Percentiles rank a stretch among this genome's conserved stretches.
phyloP scores from a whole-genome alignment of 2,888 invertebrate species.

The Diabrotica balteata region DNA sequence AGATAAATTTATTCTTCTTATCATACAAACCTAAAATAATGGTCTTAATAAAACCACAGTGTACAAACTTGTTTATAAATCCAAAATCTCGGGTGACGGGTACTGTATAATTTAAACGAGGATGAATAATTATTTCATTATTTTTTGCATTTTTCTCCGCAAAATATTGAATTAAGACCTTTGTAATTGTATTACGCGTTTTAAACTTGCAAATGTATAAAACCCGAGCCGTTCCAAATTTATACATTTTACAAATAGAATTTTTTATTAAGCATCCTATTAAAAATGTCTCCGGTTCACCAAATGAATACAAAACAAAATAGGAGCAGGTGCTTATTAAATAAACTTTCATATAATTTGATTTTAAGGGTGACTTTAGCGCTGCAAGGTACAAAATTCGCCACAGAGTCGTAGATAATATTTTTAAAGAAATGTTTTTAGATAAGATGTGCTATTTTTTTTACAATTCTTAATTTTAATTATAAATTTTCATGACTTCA shows the following conservation, averaged over 20 bases:
- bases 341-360: constrained; percentile 13
- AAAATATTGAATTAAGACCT: too few relatives aligned
- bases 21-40: too few relatives aligned
- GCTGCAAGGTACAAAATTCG: background rate
- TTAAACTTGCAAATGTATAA: constrained; percentile 4
- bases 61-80: too few relatives aligned
- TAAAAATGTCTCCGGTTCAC: background rate
- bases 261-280: constrained; percentile 1
- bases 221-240: constrained; percentile 2
- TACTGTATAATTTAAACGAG: too few relatives aligned
- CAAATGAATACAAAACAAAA: background rate
- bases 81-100: too few relatives aligned
- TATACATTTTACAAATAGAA: constrained; percentile 1
- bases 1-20: too few relatives aligned
- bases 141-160: too few relatives aligned
- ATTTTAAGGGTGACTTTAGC: background rate
- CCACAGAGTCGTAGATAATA: too few relatives aligned
- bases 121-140: too few relatives aligned
- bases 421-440: background rate
- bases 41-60: too few relatives aligned
- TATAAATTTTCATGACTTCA: too few relatives aligned
- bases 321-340: constrained; percentile 16
- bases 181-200: background rate
- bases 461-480: background rate
- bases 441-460: background rate